Conservation (phyloP, 1,140 invertebrate genomes). For the Microplitis demolitor region DNA sequence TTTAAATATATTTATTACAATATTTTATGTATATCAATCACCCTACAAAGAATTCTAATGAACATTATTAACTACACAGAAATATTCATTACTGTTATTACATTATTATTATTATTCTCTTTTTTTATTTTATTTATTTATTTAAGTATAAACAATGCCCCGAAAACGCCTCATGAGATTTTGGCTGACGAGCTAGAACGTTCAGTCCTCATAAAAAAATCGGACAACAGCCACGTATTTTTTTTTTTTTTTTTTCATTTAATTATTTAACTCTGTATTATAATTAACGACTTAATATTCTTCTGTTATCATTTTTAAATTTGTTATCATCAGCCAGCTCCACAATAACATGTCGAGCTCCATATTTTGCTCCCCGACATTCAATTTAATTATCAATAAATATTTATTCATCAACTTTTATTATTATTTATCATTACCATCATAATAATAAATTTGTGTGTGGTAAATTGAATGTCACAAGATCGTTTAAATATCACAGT, state of each 20-base stretch:
- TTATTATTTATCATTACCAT: background rate
- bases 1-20: no score
- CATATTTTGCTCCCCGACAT: constrained; percentile 41
- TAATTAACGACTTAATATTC: constrained; percentile 55
- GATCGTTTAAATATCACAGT: constrained; percentile 63
- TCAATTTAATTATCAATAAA: constrained; percentile 50
- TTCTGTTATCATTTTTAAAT: constrained; percentile 22
- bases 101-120: background rate
- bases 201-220: constrained; percentile 55
- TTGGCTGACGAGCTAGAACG: constrained; percentile 45
- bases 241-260: constrained; percentile 37
- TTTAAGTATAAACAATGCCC: constrained; percentile 57
- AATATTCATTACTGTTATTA: constrained; percentile 29
- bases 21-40: constrained; percentile 41
- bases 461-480: constrained; percentile 59
- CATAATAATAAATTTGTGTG: constrained; percentile 42
- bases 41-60: constrained; percentile 4
- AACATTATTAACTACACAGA: constrained; percentile 48
- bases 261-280: constrained; percentile 44
- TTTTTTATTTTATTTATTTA: constrained; percentile 18
- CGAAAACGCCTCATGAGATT: constrained; percentile 45
- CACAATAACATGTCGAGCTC: constrained; percentile 34
- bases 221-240: constrained; percentile 54
- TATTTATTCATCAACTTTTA: constrained; percentile 33
- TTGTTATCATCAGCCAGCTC: constrained; percentile 29